Evolutionary conservation across 1,140 invertebrate species (phyloP).

Genomic region (Drosophila lacertosa): DNA sequence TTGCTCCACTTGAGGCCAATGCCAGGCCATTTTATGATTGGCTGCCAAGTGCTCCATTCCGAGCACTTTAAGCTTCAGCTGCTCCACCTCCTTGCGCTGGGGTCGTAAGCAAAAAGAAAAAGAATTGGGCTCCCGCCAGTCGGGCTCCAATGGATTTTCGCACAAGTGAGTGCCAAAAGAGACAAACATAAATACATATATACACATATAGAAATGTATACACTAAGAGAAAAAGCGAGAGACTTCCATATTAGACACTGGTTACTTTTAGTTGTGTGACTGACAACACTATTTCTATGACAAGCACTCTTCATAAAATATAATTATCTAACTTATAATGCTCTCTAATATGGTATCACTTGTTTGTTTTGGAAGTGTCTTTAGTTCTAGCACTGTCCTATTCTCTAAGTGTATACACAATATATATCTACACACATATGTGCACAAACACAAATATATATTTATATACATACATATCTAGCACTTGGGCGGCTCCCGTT

Average conservation of each 20-base stretch:
- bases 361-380: too few species aligned
- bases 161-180: conserved; percentile 80
- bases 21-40: conserved; percentile 74
- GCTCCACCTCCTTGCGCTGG: conserved; percentile 26
- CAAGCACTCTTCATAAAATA: too few species aligned
- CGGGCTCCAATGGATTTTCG: conserved; percentile 80
- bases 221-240: background rate
- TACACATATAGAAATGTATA: conserved; percentile 8
- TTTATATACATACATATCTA: conserved; percentile 39
- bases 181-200: conserved; percentile 46
- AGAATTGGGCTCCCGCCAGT: conserved; percentile 80
- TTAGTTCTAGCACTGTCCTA: too few species aligned
- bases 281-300: too few species aligned
- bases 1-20: conserved; percentile 59
- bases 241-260: too few species aligned
- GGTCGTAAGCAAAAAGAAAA: conserved; percentile 53
- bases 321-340: too few species aligned
- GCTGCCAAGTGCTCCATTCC: conserved; percentile 61
- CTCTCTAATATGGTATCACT: too few species aligned
- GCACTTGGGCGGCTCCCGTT: conserved; percentile 49
- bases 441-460: background rate
- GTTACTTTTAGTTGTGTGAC: too few species aligned
- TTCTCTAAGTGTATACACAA: background rate
- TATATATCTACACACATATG: background rate
- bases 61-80: conserved; percentile 31